These are phyloP conservation scores for Magallana nippona DNA, from an alignment of 2,888 invertebrate genomes.

Conservation along the genomic window DNA sequence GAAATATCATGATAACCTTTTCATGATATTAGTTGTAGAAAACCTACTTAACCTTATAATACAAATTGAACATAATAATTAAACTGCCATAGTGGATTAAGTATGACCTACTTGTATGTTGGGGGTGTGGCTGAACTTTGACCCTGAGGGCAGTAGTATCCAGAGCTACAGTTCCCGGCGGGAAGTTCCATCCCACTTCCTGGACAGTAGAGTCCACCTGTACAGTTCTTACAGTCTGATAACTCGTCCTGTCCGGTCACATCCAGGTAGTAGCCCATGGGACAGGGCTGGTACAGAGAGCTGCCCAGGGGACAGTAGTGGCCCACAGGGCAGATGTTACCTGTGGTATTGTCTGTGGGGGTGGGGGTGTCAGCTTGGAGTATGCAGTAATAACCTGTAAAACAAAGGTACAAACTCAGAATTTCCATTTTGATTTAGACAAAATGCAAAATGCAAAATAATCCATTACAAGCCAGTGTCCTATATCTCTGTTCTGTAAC, in stretches of 20 bases:
- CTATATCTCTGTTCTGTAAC: too few species aligned
- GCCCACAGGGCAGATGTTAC: conserved; percentile 74
- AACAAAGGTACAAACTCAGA: conserved; percentile 24
- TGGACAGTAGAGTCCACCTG: conserved; percentile 74
- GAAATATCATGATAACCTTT: too few species aligned
- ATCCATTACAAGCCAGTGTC: too few species aligned
- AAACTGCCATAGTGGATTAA: too few species aligned
- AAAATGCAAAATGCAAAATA: neutral
- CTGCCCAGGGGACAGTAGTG: conserved; percentile 75
- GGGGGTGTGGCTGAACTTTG: conserved; percentile 74
- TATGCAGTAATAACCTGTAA: conserved; percentile 73
- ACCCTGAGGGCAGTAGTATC: conserved; percentile 76
- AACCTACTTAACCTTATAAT: too few species aligned
- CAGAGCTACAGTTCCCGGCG: conserved; percentile 71
- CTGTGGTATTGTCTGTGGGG: conserved; percentile 72
- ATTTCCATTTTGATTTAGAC: neutral
- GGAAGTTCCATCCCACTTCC: conserved; percentile 68
- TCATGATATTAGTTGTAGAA: too few species aligned
- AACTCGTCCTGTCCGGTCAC: conserved; percentile 66
- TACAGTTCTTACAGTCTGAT: conserved; percentile 72
- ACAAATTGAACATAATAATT: too few species aligned
- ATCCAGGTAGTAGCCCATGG: conserved; percentile 72
- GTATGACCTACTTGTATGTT: conserved; percentile 63
- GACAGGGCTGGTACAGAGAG: conserved; percentile 62
- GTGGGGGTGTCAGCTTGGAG: conserved; percentile 62